These are phyloP conservation scores for Pristis pectinata DNA, from an alignment of 2,797 vertebrate genomes.

Conservation along the genomic window DNA sequence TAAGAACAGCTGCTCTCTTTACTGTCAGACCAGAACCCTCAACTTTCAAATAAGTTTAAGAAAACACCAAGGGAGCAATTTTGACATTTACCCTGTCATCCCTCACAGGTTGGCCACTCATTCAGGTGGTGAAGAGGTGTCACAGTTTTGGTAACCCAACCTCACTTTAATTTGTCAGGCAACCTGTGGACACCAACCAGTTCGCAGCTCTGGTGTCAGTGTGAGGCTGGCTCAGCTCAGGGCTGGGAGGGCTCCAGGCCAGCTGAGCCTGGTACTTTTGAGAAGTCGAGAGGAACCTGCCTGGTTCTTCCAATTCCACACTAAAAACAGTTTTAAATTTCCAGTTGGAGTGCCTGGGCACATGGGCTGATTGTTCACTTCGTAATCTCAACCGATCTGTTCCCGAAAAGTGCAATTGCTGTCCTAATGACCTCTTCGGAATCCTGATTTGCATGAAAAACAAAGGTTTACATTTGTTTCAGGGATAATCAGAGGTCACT, in stretches of 20 bases:
- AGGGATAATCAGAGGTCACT: background rate
- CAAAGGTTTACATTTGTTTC: background rate
- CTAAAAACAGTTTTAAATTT: background rate
- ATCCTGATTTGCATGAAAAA: background rate
- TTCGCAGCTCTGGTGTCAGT: background rate
- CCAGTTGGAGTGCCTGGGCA: background rate
- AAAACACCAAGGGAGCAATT: background rate
- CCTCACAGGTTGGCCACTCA: background rate
- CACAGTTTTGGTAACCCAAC: background rate
- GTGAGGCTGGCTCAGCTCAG: background rate
- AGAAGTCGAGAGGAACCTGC: background rate
- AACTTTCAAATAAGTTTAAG: background rate
- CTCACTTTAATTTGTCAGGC: background rate
- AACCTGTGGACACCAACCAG: background rate
- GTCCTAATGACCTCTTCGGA: background rate
- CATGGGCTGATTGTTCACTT: background rate
- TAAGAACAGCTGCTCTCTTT: background rate
- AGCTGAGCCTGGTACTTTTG: background rate
- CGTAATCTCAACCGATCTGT: background rate
- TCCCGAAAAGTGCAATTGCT: background rate
- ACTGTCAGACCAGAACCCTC: background rate
- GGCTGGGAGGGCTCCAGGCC: background rate
- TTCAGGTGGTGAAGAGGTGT: background rate
- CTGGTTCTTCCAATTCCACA: background rate
- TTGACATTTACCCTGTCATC: background rate